phyloP scores from a whole-genome alignment of 2,113 vertebrate species.

The Coturnix japonica region DNA sequence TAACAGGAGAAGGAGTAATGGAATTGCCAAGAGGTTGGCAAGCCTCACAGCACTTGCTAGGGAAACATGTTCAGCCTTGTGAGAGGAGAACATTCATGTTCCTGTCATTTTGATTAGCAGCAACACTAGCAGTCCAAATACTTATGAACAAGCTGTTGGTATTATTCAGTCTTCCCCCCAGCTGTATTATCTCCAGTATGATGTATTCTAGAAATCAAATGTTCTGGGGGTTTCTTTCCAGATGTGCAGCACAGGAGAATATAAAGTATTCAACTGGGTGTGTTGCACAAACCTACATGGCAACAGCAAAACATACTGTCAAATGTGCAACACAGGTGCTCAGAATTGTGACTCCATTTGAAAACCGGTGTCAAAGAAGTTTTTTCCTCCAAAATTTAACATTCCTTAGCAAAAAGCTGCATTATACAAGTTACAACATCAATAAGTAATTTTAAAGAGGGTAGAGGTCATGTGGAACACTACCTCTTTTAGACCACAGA shows the following conservation, averaged over 20 bases:
- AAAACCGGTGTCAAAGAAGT: not conserved
- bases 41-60: not conserved
- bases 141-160: not conserved
- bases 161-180: not conserved
- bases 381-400: not conserved
- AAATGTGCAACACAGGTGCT: not conserved
- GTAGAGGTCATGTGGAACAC: not conserved
- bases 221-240: not conserved
- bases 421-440: not conserved
- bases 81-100: not conserved
- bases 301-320: not conserved
- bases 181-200: not conserved
- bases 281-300: not conserved
- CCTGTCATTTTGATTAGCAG: not conserved
- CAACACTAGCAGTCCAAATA: not conserved
- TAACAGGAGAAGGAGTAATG: not conserved
- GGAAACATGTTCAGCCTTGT: not conserved
- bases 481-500: not conserved
- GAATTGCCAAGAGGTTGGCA: not conserved
- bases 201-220: not conserved
- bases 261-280: not conserved
- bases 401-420: not conserved
- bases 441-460: not conserved
- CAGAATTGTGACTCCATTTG: not conserved
- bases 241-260: rapidly evolving